A percentile compares a stretch with the other conserved stretches of the same genome.
These are phyloP conservation scores for Pimephales promelas DNA, from an alignment of 2,113 vertebrate genomes.

Conservation along the genomic window DNA sequence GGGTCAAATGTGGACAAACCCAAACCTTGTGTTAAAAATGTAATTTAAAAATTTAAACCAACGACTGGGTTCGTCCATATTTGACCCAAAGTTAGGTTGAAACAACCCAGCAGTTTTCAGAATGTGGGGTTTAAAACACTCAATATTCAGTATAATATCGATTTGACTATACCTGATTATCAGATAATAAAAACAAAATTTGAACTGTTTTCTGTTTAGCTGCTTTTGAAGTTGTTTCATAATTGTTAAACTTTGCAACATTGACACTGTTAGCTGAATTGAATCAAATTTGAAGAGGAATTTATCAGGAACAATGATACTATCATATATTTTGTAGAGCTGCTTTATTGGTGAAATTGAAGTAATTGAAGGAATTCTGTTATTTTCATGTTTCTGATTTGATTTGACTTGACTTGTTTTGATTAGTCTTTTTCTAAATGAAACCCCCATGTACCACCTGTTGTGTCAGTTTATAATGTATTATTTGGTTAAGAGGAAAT, in stretches of 20 bases:
- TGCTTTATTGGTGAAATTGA: neutral
- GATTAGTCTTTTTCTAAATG: neutral
- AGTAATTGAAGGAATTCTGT: neutral
- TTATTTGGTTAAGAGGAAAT: neutral
- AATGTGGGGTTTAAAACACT: too few species aligned
- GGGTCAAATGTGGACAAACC: too few species aligned
- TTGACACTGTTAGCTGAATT: neutral
- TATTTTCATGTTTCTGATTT: neutral
- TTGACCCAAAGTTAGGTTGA: too few species aligned
- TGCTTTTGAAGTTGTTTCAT: neutral
- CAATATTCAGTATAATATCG: neutral
- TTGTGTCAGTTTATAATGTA: neutral
- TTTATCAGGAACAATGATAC: too few species aligned
- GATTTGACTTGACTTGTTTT: neutral
- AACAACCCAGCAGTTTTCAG: too few species aligned
- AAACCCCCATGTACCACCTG: neutral
- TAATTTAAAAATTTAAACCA: too few species aligned
- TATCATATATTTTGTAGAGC: neutral
- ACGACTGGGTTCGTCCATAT: too few species aligned
- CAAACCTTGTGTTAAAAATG: too few species aligned
- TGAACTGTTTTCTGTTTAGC: neutral
- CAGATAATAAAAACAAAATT: neutral
- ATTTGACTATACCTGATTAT: neutral
- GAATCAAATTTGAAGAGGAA: too few species aligned
- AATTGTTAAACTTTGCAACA: neutral